Percentiles rank a stretch among this genome's conserved stretches.
These are phyloP conservation scores for Oceanodroma tethys DNA, from an alignment of 2,113 vertebrate genomes.

Conservation along the genomic window DNA sequence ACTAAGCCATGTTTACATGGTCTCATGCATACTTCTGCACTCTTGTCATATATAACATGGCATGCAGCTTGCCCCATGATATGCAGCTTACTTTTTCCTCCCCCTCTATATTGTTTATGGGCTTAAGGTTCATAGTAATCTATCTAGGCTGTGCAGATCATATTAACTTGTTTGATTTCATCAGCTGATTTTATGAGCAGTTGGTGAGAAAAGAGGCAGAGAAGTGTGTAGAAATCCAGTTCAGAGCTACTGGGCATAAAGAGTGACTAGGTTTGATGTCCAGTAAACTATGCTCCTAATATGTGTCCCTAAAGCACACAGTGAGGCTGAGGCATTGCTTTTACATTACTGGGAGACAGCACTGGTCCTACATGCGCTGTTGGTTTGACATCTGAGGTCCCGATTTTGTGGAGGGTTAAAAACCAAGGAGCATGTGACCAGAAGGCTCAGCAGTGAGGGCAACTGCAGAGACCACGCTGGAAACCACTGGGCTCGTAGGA, in stretches of 20 bases:
- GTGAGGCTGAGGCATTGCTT: not conserved
- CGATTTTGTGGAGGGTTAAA: not conserved
- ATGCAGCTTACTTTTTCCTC: not conserved
- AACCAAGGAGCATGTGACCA: not conserved
- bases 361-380: not conserved
- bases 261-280: not conserved
- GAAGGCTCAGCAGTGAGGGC: not conserved
- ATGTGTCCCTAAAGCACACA: not conserved
- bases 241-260: not conserved
- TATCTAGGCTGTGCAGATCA: not conserved
- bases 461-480: not conserved
- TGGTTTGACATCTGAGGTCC: not conserved
- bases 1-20: not conserved
- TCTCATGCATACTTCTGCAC: not conserved
- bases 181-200: not conserved
- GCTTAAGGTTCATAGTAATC: not conserved
- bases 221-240: not conserved
- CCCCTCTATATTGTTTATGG: not conserved
- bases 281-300: not conserved
- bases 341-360: not conserved
- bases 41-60: not conserved
- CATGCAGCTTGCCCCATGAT: not conserved
- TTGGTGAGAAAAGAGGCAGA: not conserved
- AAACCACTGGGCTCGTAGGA: not conserved
- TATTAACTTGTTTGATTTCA: not conserved